Conservation (phyloP, 2,888 invertebrate species). For the Myathropa florea region DNA sequence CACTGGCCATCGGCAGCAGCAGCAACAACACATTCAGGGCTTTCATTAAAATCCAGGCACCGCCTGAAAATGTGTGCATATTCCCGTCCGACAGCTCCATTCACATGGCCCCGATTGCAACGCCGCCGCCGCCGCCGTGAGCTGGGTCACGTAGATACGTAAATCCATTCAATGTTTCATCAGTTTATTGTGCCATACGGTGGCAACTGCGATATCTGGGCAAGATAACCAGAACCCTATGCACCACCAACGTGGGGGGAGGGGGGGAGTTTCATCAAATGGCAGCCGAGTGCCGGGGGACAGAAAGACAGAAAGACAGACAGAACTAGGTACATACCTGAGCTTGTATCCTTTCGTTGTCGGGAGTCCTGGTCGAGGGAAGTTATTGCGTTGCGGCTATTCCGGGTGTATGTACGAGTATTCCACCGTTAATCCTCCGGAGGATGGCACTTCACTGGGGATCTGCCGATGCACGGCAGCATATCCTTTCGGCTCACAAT, state of each 20-base stretch:
- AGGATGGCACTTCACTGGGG: conserved; percentile 34
- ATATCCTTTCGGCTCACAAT: not conserved
- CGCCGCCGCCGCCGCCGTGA: not conserved
- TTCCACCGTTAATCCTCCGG: conserved; percentile 22
- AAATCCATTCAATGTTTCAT: not conserved
- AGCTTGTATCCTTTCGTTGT: not conserved
- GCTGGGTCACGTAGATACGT: conserved; percentile 6
- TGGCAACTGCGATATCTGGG: not conserved
- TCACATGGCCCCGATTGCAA: not conserved
- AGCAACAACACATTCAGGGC: too few relatives aligned
- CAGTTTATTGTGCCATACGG: conserved; percentile 15
- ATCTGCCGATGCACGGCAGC: not conserved
- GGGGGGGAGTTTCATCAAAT: not conserved
- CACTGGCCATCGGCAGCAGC: not conserved
- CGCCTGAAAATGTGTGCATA: not conserved
- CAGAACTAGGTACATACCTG: conserved; percentile 4
- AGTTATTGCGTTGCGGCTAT: not conserved
- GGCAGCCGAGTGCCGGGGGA: not conserved
- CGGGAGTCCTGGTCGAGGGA: not conserved
- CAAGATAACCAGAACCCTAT: not conserved
- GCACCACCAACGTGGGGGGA: not conserved
- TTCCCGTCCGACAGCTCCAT: not conserved
- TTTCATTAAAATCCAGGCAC: not conserved
- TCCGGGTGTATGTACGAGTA: not conserved
- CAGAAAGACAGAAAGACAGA: not conserved